A percentile compares a stretch with the other conserved stretches of the same genome.
These are phyloP conservation scores for Thera obeliscata DNA, from an alignment of 2,888 invertebrate genomes.

Conservation along the genomic window DNA sequence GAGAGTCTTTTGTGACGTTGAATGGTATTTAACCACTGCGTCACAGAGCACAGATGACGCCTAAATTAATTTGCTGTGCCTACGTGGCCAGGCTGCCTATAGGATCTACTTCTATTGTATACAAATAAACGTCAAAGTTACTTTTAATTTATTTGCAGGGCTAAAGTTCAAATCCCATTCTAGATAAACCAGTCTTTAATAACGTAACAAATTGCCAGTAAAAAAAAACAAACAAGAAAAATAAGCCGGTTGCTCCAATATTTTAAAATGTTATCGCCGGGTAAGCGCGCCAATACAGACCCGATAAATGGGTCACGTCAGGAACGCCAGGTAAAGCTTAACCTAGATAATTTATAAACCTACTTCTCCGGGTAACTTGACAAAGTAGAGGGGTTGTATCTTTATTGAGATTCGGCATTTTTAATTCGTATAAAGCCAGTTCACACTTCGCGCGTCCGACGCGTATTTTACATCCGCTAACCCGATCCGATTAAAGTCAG, in stretches of 20 bases:
- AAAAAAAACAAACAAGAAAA: background rate
- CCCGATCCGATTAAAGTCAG: background rate
- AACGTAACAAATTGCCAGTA: background rate
- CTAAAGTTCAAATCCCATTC: too few species aligned
- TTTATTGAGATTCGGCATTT: background rate
- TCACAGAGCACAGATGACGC: too few species aligned
- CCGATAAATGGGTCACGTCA: slow-evolving; percentile 47
- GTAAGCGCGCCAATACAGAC: slow-evolving; percentile 39
- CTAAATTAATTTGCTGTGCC: too few species aligned
- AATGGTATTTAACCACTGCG: too few species aligned
- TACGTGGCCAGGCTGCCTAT: too few species aligned
- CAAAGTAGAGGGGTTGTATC: slow-evolving; percentile 13
- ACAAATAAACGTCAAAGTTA: too few species aligned
- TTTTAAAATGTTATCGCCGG: slow-evolving; percentile 11
- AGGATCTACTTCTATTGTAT: too few species aligned
- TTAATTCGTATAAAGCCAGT: background rate
- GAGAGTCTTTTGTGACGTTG: too few species aligned
- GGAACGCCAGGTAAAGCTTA: slow-evolving; percentile 38
- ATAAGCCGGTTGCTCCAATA: slow-evolving; percentile 1
- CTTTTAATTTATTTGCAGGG: too few species aligned
- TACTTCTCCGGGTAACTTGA: slow-evolving; percentile 20
- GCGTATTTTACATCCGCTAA: background rate
- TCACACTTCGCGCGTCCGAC: background rate
- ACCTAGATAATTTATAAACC: slow-evolving; percentile 51
- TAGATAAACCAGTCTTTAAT: too few species aligned